Evolutionary conservation across 2,888 invertebrate species (phyloP).

Genomic region (Rotaria macrura): DNA sequence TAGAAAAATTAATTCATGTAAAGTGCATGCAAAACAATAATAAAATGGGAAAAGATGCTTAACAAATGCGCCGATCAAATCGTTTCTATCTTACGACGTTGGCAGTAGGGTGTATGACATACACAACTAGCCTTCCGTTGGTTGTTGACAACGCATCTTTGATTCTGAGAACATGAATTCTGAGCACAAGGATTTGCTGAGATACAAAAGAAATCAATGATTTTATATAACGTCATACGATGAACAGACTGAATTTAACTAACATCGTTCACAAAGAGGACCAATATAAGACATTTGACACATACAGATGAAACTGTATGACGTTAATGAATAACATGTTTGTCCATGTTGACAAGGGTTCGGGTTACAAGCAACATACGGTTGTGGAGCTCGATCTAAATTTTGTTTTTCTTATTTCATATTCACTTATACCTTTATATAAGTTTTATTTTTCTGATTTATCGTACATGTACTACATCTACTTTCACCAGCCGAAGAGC

Average conservation of each 20-base stretch:
- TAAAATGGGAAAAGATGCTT: no score
- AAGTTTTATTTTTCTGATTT: not conserved
- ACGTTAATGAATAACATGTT: not conserved
- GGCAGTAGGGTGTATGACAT: not conserved
- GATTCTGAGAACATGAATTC: not conserved
- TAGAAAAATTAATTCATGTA: not conserved
- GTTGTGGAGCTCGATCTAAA: not conserved
- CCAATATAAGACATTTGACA: not conserved
- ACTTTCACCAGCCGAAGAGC: not conserved
- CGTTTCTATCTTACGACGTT: not conserved
- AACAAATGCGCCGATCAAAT: no score
- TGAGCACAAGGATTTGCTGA: not conserved
- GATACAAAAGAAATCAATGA: not conserved
- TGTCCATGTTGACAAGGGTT: not conserved
- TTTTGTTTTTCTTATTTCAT: not conserved
- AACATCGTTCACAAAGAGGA: slow-evolving; percentile 3
- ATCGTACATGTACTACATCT: not conserved
- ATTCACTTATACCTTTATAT: no score
- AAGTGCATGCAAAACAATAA: no score
- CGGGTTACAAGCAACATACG: not conserved
- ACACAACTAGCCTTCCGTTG: not conserved
- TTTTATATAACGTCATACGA: not conserved
- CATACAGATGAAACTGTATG: not conserved
- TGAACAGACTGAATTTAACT: not conserved
- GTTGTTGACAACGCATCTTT: not conserved